Conservation (phyloP, 2,888 invertebrate species). For the Zygaena filipendulae region DNA sequence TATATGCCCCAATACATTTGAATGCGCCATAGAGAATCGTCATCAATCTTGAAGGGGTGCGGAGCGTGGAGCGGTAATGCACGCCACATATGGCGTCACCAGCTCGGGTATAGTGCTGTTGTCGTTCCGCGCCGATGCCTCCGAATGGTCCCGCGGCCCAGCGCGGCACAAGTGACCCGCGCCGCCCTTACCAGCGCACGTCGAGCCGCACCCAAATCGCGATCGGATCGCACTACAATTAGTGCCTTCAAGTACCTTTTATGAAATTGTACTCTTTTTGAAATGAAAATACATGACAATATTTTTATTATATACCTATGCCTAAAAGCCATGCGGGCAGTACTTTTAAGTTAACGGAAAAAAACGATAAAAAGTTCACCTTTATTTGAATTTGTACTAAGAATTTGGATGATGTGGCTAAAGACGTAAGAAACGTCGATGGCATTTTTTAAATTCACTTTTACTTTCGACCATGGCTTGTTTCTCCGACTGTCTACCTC, state of each 20-base stretch:
- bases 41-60: slow-evolving; percentile 63
- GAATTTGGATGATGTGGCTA: too few species aligned
- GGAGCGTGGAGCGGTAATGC: slow-evolving; percentile 43
- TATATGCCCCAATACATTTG: slow-evolving; percentile 62
- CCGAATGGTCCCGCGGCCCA: slow-evolving; percentile 28
- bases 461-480: too few species aligned
- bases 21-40: slow-evolving; percentile 46
- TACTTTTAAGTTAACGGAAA: too few species aligned
- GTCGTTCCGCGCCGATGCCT: slow-evolving; percentile 43
- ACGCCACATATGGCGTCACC: slow-evolving; percentile 55
- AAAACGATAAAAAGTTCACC: too few species aligned
- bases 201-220: slow-evolving; percentile 23
- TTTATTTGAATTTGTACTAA: too few species aligned
- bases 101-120: slow-evolving; percentile 21
- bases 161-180: slow-evolving; percentile 39
- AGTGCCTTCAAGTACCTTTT: too few species aligned
- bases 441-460: too few species aligned
- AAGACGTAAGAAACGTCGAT: too few species aligned
- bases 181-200: slow-evolving; percentile 36
- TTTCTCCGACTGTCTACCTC: too few species aligned
- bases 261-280: slow-evolving; percentile 28
- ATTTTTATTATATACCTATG: too few species aligned
- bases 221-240: slow-evolving; percentile 45
- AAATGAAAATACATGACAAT: too few species aligned
- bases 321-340: too few species aligned